Evolutionary conservation across 2,888 invertebrate species (phyloP).

Genomic region (Sphinx pinastri): DNA sequence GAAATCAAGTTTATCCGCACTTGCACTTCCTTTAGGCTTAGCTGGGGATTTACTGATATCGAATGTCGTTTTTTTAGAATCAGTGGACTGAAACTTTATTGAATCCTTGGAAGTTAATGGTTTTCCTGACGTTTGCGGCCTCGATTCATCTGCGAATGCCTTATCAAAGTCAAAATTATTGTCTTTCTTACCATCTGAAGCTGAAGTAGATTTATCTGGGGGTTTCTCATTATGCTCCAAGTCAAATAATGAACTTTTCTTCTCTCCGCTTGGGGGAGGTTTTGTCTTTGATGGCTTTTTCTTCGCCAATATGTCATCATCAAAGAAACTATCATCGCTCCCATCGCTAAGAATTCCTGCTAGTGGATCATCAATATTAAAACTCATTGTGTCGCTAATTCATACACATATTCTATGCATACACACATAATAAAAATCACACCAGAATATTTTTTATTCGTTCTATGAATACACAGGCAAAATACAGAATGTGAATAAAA

Average conservation of each 20-base stretch:
- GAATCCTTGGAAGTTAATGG: constrained; percentile 63
- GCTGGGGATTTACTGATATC: constrained; percentile 59
- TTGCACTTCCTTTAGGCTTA: constrained; percentile 57
- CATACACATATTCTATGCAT: neutral
- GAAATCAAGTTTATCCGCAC: constrained; percentile 62
- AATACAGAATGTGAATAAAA: too few species aligned
- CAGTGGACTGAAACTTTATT: constrained; percentile 49
- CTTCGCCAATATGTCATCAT: constrained; percentile 82
- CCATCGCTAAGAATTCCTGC: constrained; percentile 87
- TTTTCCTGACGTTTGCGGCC: constrained; percentile 56
- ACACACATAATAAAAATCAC: neutral
- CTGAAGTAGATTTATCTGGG: constrained; percentile 40
- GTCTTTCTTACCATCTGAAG: constrained; percentile 50
- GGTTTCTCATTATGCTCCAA: constrained; percentile 55
- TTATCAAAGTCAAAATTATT: constrained; percentile 52
- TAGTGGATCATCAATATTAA: constrained; percentile 85
- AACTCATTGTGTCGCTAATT: constrained; percentile 67
- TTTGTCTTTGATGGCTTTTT: constrained; percentile 68
- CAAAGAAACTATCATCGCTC: constrained; percentile 89
- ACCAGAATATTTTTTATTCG: too few species aligned
- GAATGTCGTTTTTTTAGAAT: constrained; percentile 47
- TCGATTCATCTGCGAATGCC: constrained; percentile 45
- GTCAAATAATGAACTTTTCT: constrained; percentile 72
- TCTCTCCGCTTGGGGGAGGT: constrained; percentile 57
- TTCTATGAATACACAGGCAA: too few species aligned